Conservation (phyloP, 2,888 invertebrate genomes). For the Drosophila putrida region DNA sequence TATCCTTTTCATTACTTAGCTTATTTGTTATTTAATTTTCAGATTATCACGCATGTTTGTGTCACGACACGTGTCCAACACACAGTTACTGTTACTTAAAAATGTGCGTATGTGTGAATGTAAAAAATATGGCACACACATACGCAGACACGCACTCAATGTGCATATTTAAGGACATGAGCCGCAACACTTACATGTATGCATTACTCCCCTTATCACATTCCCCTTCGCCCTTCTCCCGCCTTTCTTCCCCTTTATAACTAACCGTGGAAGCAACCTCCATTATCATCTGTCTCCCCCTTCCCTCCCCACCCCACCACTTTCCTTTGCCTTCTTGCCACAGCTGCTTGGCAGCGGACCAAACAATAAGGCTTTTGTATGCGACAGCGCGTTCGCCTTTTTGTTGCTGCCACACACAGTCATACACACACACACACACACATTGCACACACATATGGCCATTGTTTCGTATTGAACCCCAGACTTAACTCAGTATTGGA, state of each 20-base stretch:
- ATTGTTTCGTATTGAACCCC: slow-evolving; percentile 70
- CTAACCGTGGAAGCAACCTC: background rate
- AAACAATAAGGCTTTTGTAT: slow-evolving; percentile 72
- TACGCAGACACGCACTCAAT: slow-evolving; percentile 31
- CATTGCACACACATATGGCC: slow-evolving; percentile 39
- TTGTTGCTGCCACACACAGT: slow-evolving; percentile 47
- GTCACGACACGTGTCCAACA: slow-evolving; percentile 21
- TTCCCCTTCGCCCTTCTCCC: background rate
- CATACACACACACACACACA: slow-evolving; percentile 31
- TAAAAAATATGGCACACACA: slow-evolving; percentile 2
- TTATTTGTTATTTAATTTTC: background rate
- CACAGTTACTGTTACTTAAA: slow-evolving; percentile 20
- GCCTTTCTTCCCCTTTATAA: background rate
- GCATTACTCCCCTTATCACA: background rate
- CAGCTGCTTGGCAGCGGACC: slow-evolving; percentile 43
- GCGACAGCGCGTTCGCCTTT: slow-evolving; percentile 66
- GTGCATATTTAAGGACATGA: slow-evolving; percentile 59
- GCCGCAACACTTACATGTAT: slow-evolving; percentile 41
- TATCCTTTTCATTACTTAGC: background rate
- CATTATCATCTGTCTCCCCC: slow-evolving; percentile 18
- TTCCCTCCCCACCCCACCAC: slow-evolving; percentile 3
- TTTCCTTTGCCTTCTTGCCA: slow-evolving; percentile 6
- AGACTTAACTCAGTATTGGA: slow-evolving; percentile 12
- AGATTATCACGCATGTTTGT: slow-evolving; percentile 4
- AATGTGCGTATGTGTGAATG: slow-evolving; percentile 8